A percentile compares a stretch with the other conserved stretches of the same genome.
Evolutionary conservation across 2,888 invertebrate genomes (phyloP).

Genomic region (Pelosia muscerda): DNA sequence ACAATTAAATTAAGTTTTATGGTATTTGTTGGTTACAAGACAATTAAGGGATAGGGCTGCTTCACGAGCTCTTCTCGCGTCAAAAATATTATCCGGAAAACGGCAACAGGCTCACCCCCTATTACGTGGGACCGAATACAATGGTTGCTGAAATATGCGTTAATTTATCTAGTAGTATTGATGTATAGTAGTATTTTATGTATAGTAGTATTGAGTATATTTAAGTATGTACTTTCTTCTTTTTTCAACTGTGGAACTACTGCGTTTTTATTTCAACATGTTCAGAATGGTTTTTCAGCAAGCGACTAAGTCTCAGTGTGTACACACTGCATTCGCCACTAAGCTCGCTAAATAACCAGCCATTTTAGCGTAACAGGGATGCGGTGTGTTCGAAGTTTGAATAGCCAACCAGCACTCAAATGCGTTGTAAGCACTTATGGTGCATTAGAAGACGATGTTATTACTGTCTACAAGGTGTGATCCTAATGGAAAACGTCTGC

Average conservation of each 20-base stretch:
- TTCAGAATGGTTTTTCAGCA: conserved; percentile 27
- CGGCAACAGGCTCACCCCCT: too few relatives aligned
- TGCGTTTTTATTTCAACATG: conserved; percentile 10
- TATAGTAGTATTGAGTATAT: too few relatives aligned
- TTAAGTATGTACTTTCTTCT: too few relatives aligned
- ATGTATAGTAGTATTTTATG: too few relatives aligned
- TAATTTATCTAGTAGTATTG: too few relatives aligned
- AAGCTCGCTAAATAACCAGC: conserved; percentile 46
- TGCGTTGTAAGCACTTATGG: conserved; percentile 52
- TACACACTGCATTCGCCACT: conserved; percentile 33
- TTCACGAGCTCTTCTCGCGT: too few relatives aligned
- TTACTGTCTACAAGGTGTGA: conserved; percentile 47
- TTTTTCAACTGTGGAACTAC: conserved; percentile 21
- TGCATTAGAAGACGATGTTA: conserved; percentile 61
- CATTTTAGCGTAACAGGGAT: conserved; percentile 41
- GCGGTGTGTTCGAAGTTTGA: conserved; percentile 51
- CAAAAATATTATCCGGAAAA: too few relatives aligned
- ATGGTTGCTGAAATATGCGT: too few relatives aligned
- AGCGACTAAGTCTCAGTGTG: conserved; percentile 16
- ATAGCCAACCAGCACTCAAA: conserved; percentile 40
- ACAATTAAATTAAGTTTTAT: too few relatives aligned
- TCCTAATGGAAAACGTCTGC: conserved; percentile 65
- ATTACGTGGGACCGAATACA: too few relatives aligned
- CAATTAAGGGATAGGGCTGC: too few relatives aligned
- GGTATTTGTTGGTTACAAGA: too few relatives aligned